Evolutionary conservation across 2,113 vertebrate genomes (phyloP).

Genomic region (Myrmecobius fasciatus): DNA sequence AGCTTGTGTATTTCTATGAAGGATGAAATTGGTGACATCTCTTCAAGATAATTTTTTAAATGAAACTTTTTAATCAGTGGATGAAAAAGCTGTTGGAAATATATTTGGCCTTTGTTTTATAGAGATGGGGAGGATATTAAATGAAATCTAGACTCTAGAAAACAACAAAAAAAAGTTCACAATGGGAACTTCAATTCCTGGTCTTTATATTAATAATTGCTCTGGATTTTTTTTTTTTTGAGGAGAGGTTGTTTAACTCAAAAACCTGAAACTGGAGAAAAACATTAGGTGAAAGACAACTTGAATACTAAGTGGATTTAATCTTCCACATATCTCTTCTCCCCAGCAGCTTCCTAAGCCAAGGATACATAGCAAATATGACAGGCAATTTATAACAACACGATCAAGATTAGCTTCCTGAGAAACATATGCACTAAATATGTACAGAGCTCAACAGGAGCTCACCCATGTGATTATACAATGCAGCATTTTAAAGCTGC

Average conservation of each 20-base stretch:
- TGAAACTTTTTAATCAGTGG: background rate
- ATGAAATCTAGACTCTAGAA: background rate
- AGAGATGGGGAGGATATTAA: background rate
- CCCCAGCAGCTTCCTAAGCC: background rate
- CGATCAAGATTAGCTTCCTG: background rate
- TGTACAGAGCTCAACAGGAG: background rate
- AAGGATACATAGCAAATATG: background rate
- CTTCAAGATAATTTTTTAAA: background rate
- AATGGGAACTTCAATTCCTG: background rate
- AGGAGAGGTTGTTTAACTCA: background rate
- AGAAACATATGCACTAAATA: constrained; percentile 7
- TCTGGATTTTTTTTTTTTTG: background rate
- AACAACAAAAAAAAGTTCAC: background rate
- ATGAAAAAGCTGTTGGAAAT: background rate
- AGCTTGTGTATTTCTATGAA: background rate
- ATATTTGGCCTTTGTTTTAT: background rate
- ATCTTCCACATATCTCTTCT: background rate
- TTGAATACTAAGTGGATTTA: constrained; percentile 5
- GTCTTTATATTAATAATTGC: background rate
- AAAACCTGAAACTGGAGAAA: background rate
- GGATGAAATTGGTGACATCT: background rate
- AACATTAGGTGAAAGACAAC: background rate
- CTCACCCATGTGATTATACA: background rate
- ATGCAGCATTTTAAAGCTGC: background rate
- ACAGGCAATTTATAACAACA: constrained; percentile 4